These are phyloP conservation scores for Theropithecus gelada DNA, from an alignment of 2,113 vertebrate species.

Conservation along the genomic window DNA sequence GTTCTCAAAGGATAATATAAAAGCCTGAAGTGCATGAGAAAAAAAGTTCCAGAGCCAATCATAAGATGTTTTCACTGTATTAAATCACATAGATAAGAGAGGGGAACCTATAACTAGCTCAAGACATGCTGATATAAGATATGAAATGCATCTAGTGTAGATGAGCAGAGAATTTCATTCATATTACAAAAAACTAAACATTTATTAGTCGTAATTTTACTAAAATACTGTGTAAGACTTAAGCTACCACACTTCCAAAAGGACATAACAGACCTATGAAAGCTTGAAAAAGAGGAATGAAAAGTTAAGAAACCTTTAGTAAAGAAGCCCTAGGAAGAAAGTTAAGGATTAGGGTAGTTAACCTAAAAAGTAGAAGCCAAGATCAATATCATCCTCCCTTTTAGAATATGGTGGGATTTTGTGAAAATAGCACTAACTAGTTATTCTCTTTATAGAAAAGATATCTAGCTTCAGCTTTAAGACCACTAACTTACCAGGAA, in stretches of 20 bases:
- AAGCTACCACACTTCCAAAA: neutral
- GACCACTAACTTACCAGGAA: neutral
- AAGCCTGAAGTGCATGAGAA: neutral
- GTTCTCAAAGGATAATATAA: neutral
- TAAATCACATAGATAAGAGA: neutral
- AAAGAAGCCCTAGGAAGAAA: neutral
- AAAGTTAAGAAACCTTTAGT: neutral
- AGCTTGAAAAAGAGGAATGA: neutral
- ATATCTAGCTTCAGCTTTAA: neutral
- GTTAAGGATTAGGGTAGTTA: neutral
- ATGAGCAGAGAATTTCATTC: slow-evolving; percentile 8
- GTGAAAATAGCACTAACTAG: neutral
- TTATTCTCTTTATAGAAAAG: neutral
- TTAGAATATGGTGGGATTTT: neutral
- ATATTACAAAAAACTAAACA: neutral
- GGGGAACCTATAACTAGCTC: neutral
- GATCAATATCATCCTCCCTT: neutral
- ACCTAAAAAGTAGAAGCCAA: neutral
- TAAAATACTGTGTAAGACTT: neutral
- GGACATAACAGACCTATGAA: neutral
- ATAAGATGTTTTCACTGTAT: neutral
- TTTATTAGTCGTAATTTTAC: slow-evolving; percentile 21
- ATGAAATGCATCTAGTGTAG: neutral
- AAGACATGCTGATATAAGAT: neutral
- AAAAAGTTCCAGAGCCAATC: neutral